Evolutionary conservation across 2,113 vertebrate species (phyloP).

Genomic region (Rhinopomastus cyanomelas): DNA sequence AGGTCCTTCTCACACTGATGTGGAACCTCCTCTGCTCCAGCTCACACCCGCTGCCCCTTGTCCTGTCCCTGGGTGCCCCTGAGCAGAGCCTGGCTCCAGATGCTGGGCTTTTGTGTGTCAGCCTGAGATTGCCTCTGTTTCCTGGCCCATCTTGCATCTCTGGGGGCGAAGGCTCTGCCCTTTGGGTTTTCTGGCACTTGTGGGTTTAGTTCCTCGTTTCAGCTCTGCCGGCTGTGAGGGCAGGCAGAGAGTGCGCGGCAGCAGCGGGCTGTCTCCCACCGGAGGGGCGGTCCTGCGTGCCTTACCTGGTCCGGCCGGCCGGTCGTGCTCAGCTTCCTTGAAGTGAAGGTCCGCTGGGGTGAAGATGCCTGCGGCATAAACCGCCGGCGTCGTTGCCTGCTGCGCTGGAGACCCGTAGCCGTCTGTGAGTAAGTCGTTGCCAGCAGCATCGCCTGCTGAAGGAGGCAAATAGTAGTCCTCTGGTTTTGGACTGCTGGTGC

Average conservation of each 20-base stretch:
- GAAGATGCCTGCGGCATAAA: neutral
- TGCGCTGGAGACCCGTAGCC: neutral
- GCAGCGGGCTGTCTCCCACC: neutral
- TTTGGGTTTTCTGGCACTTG: neutral
- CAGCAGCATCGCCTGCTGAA: constrained; percentile 37
- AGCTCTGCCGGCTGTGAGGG: neutral
- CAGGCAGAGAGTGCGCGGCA: neutral
- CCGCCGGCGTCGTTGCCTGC: neutral
- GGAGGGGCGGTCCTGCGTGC: neutral
- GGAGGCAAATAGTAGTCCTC: constrained; percentile 27
- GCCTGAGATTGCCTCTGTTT: no score
- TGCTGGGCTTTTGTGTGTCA: no score
- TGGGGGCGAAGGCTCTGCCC: no score
- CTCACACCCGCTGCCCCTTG: no score
- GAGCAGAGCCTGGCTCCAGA: no score
- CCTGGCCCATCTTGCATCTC: neutral
- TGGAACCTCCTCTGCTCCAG: no score
- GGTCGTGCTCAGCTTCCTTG: neutral
- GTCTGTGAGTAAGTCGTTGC: neutral
- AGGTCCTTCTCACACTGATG: no score
- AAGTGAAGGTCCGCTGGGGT: neutral
- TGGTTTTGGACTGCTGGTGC: neutral
- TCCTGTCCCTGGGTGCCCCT: no score
- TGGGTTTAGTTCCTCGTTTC: neutral
- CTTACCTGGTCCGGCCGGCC: constrained; percentile 23